Evolutionary conservation across 2,888 invertebrate genomes (phyloP), one percentile per base, ranked within the genome.

Genomic region (Latrodectus elegans): DNA sequence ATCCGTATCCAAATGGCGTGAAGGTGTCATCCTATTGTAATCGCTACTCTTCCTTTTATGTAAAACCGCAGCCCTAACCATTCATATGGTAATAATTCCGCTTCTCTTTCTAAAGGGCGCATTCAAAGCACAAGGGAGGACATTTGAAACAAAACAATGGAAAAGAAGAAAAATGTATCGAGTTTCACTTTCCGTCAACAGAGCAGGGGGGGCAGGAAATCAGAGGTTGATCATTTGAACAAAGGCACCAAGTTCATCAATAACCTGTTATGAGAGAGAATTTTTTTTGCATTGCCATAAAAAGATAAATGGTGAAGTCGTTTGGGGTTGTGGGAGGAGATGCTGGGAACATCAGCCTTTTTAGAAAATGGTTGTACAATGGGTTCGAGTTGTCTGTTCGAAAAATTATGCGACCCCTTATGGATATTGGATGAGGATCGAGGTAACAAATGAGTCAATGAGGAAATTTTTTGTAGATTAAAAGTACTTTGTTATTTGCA

Each of bases 131-230:
- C n/a, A 79, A 74, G 64, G 55, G 75, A 73, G 76, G 71, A 55
- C 81, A 67, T 72, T 71, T 55, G 68, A 72, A 67, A 76, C 81
- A 81, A 87, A 87, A 81, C 76, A 87, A 87, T 53, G 49, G 79
- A 17, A 14, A 1, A 12, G 49, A n/a, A 78, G 72, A 79, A 78
- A 86, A 81, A 77, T 81, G 72, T 82, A 87, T 87, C 55, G 60
- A 87, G 77, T 87, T 87, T 87, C 86, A 87, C 86, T 87, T 87
- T 87, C 81, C 49, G 65, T 53, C 86, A 71, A 73, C 85, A 86
- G 60, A 6, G 60, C 60, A n/a, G 60, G 60, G 60, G 60, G 85
- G 80, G 80, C 75, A 71, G 84, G 84, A 80, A 80, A 80, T 51
- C 26, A 75, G 71, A 65, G 80, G 85, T 64, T 76, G 85, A 71